A percentile compares a stretch with the other conserved stretches of the same genome.
Evolutionary conservation across 2,113 vertebrate genomes (phyloP).

Genomic region (Probosciger aterrimus): DNA sequence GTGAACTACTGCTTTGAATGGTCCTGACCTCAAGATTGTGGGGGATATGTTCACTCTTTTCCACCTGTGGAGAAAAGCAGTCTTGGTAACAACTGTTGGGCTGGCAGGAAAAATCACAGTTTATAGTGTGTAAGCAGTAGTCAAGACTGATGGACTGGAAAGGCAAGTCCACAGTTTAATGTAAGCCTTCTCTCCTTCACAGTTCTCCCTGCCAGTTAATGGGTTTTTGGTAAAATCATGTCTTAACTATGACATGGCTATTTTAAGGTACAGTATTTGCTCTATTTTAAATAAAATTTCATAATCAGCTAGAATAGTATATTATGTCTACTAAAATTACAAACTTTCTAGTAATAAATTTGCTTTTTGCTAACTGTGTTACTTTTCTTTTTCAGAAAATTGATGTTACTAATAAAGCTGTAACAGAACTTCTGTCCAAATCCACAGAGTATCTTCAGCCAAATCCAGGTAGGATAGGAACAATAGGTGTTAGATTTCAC

Average conservation of each 20-base stretch:
- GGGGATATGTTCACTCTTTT: background rate
- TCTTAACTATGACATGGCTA: background rate
- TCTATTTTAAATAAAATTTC: background rate
- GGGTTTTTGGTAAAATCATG: background rate
- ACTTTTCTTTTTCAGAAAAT: constrained; percentile 83
- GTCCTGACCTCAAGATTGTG: background rate
- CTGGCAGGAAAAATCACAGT: background rate
- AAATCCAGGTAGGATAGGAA: constrained; percentile 84
- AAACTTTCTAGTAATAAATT: background rate
- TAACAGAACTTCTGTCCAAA: constrained; percentile 89
- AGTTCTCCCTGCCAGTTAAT: background rate
- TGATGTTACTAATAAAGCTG: constrained; percentile 91
- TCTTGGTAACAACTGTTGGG: background rate
- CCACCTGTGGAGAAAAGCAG: background rate
- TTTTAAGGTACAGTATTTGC: background rate
- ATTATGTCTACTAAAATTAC: background rate
- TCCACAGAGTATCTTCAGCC: constrained; percentile 94
- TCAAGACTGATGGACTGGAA: background rate
- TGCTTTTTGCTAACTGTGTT: background rate
- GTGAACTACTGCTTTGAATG: background rate
- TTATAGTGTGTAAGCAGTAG: background rate
- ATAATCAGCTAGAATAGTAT: background rate
- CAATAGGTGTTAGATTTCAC: background rate
- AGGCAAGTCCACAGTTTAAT: background rate
- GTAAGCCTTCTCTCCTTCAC: background rate